Evolutionary conservation across 2,113 vertebrate species (phyloP), one percentile per base, ranked within the genome.

Genomic region (Monarcha castaneiventris): DNA sequence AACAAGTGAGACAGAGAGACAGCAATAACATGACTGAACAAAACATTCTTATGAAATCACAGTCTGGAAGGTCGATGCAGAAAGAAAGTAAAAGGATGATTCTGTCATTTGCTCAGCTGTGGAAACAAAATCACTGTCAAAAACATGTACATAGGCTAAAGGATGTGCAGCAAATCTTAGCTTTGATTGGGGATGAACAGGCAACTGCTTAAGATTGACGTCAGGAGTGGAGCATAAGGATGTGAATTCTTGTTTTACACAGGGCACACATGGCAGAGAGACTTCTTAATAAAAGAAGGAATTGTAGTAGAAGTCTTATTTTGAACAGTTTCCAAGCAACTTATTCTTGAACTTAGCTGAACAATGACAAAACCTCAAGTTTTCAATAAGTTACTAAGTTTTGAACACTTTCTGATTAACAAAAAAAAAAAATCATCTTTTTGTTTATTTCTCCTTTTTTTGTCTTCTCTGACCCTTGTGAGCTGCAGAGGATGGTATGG

Each of bases 41-140:
- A 95, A 94, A 75, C n/a, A 54, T 32, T 33, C 10, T 62, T 86
- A 67, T 22, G n/a, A 74, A 84, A 77, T 71, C 51, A 46, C 33
- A 74, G 10, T 33, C 64, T 81, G 76, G 23, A 81, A 37, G 73
- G 20, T 9, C 39, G 3, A 59, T 48, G 29, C 23, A 7, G 33
- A 74, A 51, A 59, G 39, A 71, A 67, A 68, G 21, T 23, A 37
- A 67, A 86, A 83, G 35, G 39, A 83, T 58, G 54, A 73, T 66
- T 71, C 43, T 74, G 62, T 68, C 61, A 72, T 87, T 95, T 92
- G 5, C 41, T 94, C 88, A 87, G 46, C 64, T 94, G 61, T 39
- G 68, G 84, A 87, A 96, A 93, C 32, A 90, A 84, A 94, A 92
- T 81, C 32, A 64, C 23, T 78, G 79, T 81, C 79, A 89, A 81